Evolutionary conservation across 2,113 vertebrate species (phyloP), one percentile per base, ranked within the genome.

Genomic region (Menura novaehollandiae): DNA sequence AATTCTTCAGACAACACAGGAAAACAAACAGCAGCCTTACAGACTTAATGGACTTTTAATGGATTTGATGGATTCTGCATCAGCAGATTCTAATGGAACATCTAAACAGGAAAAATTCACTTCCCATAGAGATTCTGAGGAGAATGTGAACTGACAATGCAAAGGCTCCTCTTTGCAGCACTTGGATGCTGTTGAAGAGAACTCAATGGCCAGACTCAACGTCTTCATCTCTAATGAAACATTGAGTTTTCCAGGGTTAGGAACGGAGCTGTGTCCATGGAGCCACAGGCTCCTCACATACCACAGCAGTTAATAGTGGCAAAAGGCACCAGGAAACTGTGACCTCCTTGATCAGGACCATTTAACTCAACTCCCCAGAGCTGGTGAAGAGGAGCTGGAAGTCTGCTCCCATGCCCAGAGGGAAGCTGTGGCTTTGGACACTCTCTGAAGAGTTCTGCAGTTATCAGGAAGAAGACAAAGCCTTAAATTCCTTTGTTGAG

Each of bases 51-150:
- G 93, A 49, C 62, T 93, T 94, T 9, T 91, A 96, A 93, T 96
- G 91, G 87, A 69, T 95, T 55, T 88, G 89, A 95, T 87, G 89
- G 89, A 93, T 87, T 94, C 87, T 95, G 91, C 93, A 91, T 79
- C 95, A 96, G 94, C 89, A 96, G 62, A 62, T 95, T 76, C 49
- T 91, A 90, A 85, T 62, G 78, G 66, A 91, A 89, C 55, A 85
- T 62, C 89, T 82, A 63, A 83, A 82, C 55, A 66, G 66, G 49
- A 77, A 85, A 89, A 88, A 51, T 49, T 58, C 51, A 63, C 67
- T 93, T 91, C 51, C 63, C 59, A 33, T 30, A 55, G 63, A 58
- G 67, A 63, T 91, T 88, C 71, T 86, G 73, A 56, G 56, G 56
- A 81, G 69, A 56, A 85, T 1, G 1, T n/a, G 49, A 82, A 72